A percentile compares a stretch with the other conserved stretches of the same genome.
phyloP scores from a whole-genome alignment of 2,797 vertebrate species.

The Todus mexicanus region DNA sequence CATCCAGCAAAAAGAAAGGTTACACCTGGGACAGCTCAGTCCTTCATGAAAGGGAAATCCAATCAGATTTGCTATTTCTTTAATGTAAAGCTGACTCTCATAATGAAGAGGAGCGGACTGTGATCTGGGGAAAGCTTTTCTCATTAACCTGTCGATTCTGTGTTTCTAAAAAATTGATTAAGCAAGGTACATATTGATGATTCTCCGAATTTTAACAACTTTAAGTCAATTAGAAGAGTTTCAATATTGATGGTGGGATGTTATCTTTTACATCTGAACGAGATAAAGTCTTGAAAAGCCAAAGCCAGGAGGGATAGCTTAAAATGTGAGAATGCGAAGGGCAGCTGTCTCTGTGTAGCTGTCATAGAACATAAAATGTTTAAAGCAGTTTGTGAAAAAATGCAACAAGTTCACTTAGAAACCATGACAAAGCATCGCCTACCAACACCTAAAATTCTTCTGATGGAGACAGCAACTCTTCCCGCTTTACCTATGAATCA shows the following conservation, averaged over 20 bases:
- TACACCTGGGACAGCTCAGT: constrained; percentile 5
- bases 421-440: not conserved
- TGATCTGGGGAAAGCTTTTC: constrained; percentile 38
- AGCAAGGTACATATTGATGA: not conserved
- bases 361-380: fast-evolving
- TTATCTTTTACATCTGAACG: not conserved
- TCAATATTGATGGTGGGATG: not conserved
- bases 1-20: not conserved
- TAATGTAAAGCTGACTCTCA: not conserved
- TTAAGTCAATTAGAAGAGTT: constrained; percentile 28
- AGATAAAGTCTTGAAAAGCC: not conserved
- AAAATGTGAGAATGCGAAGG: not conserved
- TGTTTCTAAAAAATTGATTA: constrained; percentile 50
- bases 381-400: not conserved
- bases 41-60: constrained; percentile 25
- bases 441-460: not conserved
- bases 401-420: not conserved
- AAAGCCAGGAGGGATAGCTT: not conserved
- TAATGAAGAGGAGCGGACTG: constrained; percentile 41
- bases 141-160: constrained; percentile 50
- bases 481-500: not conserved
- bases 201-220: constrained; percentile 46
- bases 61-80: constrained; percentile 26
- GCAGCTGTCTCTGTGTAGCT: not conserved
- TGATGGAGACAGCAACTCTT: not conserved